Evolutionary conservation across 2,888 invertebrate species (phyloP), one percentile per base, ranked within the genome.

Genomic region (Drosophila austrosaltans): DNA sequence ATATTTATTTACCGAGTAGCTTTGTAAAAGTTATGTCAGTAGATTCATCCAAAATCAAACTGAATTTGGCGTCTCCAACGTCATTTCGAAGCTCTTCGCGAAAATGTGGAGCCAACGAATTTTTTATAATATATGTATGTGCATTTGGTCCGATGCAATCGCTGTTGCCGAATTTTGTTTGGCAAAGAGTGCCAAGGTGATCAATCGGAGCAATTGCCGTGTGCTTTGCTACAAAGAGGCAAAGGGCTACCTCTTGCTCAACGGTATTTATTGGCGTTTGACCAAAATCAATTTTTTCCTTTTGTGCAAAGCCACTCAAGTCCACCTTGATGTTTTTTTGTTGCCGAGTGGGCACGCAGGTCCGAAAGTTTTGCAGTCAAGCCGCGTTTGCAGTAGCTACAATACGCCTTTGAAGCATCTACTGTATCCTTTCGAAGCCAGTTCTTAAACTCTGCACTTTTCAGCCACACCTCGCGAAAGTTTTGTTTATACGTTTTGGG

Each of bases 1-100:
- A 16, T 16, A 16, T 16, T 16, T 16, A 36, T 22, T 48, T 48
- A 48, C 48, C 48, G 16, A 48, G 48, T 16, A 48, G 48, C 16
- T 16, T 16, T 16, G 16, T 16, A 16, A 16, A 16, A 16, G 16
- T 16, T 16, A 16, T 16, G 6, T 48, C 48, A 48, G 48, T 48
- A 16, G 48, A 48, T 48, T 48, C 48, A 48, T 48, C 48, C 48
- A 48, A 48, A 48, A 48, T 48, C 48, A 48, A 48, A 22, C 48
- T 48, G 48, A 48, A 48, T 48, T 48, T 48, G 2, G 6, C 48
- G 16, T 16, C 22, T 20, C 48, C 48, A 48, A 10, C 22, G 48
- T 48, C 48, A 48, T 48, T 22, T 22, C 22, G 16, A 16, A 48
- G 28, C 28, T 28, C 28, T 3, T 28, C 28, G 28, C 28, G 28